These are phyloP conservation scores for Piprites chloris DNA, from an alignment of 2,113 vertebrate species.

Conservation along the genomic window DNA sequence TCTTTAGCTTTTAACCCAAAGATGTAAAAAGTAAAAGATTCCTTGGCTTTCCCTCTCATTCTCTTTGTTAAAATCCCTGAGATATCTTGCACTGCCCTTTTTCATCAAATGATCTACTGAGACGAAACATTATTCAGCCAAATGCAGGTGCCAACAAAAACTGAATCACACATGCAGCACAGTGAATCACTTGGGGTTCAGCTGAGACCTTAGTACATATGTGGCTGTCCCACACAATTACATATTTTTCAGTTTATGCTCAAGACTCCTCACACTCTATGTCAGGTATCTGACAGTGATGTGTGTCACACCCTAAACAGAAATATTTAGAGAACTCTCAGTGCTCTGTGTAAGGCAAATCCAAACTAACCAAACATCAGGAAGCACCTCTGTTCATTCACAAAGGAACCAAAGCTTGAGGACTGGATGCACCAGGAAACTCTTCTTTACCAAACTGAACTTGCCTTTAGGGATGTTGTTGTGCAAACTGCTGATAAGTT, in stretches of 20 bases:
- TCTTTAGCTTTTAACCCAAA: neutral
- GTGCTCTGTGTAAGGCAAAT: neutral
- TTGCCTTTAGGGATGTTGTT: neutral
- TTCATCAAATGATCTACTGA: neutral
- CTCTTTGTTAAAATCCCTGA: neutral
- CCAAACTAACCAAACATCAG: neutral
- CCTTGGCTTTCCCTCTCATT: neutral
- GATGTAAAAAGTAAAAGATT: neutral
- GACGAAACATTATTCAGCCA: neutral
- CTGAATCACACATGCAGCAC: neutral
- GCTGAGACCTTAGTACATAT: neutral
- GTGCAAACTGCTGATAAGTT: neutral
- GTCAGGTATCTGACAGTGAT: neutral
- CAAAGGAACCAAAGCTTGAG: neutral
- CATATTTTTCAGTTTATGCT: neutral
- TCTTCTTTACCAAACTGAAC: neutral
- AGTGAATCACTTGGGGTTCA: conserved; percentile 12
- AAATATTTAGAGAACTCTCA: neutral
- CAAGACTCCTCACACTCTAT: neutral
- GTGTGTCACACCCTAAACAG: neutral
- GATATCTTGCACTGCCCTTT: neutral
- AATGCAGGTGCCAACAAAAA: neutral
- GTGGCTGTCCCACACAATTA: neutral
- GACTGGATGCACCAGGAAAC: neutral
- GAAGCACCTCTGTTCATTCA: neutral